Percentiles rank a stretch among this genome's conserved stretches.
phyloP scores from a whole-genome alignment of 2,113 vertebrate genomes.

The Nyctibius bracteatus region DNA sequence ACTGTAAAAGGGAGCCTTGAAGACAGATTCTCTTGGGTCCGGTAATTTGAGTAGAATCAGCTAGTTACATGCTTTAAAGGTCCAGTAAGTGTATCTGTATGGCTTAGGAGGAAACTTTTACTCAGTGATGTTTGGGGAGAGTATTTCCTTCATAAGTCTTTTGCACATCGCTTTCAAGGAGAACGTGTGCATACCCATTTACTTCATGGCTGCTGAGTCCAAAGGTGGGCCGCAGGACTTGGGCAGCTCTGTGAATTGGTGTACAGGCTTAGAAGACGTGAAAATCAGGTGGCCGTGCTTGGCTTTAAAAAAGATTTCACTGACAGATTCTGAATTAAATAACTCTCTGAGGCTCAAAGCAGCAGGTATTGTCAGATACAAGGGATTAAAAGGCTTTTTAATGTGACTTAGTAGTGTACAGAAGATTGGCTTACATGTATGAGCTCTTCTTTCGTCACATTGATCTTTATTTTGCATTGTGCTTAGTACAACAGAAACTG shows the following conservation, averaged over 20 bases:
- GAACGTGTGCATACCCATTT: background rate
- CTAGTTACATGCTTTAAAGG: background rate
- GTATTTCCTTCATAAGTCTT: background rate
- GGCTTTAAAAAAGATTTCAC: constrained; percentile 18
- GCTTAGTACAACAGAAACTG: constrained; percentile 40
- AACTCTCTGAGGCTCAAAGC: constrained; percentile 5
- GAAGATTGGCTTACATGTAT: constrained; percentile 52
- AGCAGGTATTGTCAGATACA: constrained; percentile 40
- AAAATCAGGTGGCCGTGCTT: background rate
- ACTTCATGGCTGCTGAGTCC: background rate
- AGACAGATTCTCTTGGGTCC: background rate
- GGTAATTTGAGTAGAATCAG: background rate
- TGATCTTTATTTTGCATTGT: constrained; percentile 60
- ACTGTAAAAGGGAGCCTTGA: background rate
- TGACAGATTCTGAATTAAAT: background rate
- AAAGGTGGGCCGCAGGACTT: background rate
- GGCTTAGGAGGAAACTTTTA: background rate
- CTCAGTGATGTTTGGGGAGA: background rate
- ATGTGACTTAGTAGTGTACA: constrained; percentile 41
- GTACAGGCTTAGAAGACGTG: background rate
- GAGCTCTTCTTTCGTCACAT: constrained; percentile 39
- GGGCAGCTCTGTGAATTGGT: background rate
- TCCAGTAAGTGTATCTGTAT: background rate
- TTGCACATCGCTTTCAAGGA: background rate
- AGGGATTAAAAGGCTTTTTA: constrained; percentile 53